Conservation (phyloP, 2,888 invertebrate genomes). For the Ernsta delagoae region DNA sequence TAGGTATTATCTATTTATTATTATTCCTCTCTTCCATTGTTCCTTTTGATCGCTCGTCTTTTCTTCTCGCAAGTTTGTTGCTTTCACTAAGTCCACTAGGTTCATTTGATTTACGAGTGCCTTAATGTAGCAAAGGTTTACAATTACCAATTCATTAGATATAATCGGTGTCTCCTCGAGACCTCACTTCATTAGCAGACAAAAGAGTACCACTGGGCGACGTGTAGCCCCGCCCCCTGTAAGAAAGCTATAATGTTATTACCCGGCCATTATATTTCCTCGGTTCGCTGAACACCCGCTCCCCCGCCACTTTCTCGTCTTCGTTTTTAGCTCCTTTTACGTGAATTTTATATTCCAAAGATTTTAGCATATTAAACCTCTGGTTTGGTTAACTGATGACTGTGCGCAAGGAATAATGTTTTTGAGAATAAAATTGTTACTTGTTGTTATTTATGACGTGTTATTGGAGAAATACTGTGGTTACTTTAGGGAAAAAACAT, state of each 20-base stretch:
- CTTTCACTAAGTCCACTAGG: neutral
- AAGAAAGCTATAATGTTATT: constrained; percentile 49
- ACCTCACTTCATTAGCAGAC: constrained; percentile 14
- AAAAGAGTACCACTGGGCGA: constrained; percentile 12
- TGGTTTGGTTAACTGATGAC: neutral
- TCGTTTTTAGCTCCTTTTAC: constrained; percentile 13
- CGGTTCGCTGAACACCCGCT: constrained; percentile 42
- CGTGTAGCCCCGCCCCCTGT: constrained; percentile 34
- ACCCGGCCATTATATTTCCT: constrained; percentile 51
- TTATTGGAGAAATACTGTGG: no score
- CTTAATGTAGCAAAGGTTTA: neutral
- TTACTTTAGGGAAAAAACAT: no score
- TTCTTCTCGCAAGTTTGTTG: neutral
- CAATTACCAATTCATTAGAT: neutral
- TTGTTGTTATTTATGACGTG: no score
- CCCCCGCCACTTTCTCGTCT: constrained; percentile 11
- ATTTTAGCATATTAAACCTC: constrained; percentile 27
- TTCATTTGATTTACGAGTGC: neutral
- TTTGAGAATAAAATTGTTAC: no score
- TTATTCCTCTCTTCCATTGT: neutral
- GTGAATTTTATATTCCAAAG: constrained; percentile 19
- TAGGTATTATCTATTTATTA: neutral
- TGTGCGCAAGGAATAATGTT: neutral
- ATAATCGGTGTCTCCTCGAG: neutral
- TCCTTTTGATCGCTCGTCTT: neutral